A percentile compares a stretch with the other conserved stretches of the same genome.
Evolutionary conservation across 1,140 invertebrate species (phyloP).

Genomic region (Drosophila parabipectinata): DNA sequence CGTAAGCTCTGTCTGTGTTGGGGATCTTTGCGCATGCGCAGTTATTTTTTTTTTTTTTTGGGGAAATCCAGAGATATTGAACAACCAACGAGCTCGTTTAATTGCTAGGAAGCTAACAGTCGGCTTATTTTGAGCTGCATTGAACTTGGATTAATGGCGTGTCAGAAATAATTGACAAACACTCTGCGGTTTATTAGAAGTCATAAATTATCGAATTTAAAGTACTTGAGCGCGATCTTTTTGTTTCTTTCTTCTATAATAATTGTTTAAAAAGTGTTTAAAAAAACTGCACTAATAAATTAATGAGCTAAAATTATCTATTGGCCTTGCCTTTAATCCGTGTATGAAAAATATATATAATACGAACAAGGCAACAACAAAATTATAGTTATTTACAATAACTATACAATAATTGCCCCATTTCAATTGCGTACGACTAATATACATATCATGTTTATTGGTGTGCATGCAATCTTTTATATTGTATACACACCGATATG

Average conservation of each 20-base stretch:
- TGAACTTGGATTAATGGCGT: constrained; percentile 13
- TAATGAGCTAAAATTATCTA: background rate
- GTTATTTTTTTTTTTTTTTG: constrained; percentile 14
- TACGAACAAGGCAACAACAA: background rate
- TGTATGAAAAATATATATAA: background rate
- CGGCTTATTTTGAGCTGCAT: constrained; percentile 16
- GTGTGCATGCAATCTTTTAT: constrained; percentile 5
- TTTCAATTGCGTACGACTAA: constrained; percentile 36
- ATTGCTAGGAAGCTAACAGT: constrained; percentile 9
- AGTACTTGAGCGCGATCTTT: background rate
- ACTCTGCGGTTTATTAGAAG: background rate
- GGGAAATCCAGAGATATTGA: constrained; percentile 25
- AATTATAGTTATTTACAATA: constrained; percentile 2
- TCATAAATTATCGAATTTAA: background rate
- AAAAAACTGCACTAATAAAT: background rate
- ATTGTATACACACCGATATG: constrained; percentile 20
- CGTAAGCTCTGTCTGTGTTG: constrained; percentile 26
- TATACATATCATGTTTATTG: constrained; percentile 1
- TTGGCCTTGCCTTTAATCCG: background rate
- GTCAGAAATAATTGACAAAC: constrained; percentile 3
- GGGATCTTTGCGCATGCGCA: constrained; percentile 16
- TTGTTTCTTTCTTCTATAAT: too few relatives aligned
- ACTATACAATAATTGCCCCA: constrained; percentile 23
- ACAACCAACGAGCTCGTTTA: constrained; percentile 14
- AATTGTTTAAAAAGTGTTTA: too few relatives aligned